Evolutionary conservation across 2,113 vertebrate genomes (phyloP).

Genomic region (Microcebus ravelobensis): DNA sequence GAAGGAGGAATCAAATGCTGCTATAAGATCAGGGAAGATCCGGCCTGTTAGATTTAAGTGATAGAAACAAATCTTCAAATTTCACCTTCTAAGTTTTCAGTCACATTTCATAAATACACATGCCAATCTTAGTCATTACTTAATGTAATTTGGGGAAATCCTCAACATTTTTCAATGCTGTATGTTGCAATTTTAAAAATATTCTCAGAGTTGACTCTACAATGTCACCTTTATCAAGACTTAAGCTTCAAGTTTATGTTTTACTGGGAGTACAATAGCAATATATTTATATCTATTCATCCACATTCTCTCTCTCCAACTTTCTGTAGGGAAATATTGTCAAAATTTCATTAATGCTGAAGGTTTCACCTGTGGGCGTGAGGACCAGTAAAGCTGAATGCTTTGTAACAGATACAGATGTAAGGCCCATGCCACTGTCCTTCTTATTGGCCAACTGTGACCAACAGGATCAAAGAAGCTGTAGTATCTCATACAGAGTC

Average conservation of each 20-base stretch:
- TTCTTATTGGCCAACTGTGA: not conserved
- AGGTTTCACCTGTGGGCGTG: not conserved
- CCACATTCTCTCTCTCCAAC: not conserved
- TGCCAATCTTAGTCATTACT: not conserved
- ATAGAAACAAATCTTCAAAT: not conserved
- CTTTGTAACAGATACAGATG: fast-evolving
- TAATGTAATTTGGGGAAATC: not conserved
- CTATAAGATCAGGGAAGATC: too few relatives aligned
- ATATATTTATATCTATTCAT: not conserved
- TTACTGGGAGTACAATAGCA: not conserved
- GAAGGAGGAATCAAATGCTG: fast-evolving
- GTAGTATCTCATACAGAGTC: not conserved
- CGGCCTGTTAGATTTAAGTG: not conserved
- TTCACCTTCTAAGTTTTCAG: not conserved
- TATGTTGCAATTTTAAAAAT: not conserved
- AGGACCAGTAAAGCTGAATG: not conserved
- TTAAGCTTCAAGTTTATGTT: not conserved
- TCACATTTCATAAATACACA: not conserved
- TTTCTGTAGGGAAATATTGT: not conserved
- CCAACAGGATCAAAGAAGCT: not conserved
- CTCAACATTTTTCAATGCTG: not conserved
- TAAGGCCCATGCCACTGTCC: fast-evolving
- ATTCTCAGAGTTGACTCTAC: not conserved
- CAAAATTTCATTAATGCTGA: not conserved
- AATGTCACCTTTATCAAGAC: not conserved